Evolutionary conservation across 2,888 invertebrate species (phyloP).

Genomic region (Amblyteles armatorius): DNA sequence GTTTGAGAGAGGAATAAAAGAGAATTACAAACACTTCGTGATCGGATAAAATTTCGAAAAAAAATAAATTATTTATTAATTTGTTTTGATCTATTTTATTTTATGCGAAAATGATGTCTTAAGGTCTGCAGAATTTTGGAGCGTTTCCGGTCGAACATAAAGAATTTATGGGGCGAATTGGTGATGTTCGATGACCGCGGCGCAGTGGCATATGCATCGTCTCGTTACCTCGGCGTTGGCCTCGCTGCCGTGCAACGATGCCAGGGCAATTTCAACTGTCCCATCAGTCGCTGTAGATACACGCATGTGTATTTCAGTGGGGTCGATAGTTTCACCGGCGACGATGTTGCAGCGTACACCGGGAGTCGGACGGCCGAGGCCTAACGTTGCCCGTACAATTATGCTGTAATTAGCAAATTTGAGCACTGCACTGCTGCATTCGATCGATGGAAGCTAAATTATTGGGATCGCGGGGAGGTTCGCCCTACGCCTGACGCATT

Average conservation of each 20-base stretch:
- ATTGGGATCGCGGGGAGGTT: conserved; percentile 76
- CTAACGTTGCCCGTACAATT: conserved; percentile 82
- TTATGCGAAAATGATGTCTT: not conserved
- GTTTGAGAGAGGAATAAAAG: too few species aligned
- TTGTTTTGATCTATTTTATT: too few species aligned
- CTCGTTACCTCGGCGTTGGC: conserved; percentile 44
- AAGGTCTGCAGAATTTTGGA: not conserved
- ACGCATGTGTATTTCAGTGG: conserved; percentile 15
- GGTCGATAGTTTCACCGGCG: conserved; percentile 50
- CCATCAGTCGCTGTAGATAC: conserved; percentile 39
- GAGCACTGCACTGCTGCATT: conserved; percentile 75
- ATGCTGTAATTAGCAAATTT: conserved; percentile 83
- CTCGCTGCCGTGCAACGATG: conserved; percentile 39
- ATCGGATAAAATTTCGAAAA: not conserved
- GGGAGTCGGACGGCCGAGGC: conserved; percentile 62
- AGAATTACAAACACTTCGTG: too few species aligned
- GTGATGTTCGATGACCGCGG: not conserved
- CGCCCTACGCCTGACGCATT: conserved; percentile 77
- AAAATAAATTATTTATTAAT: too few species aligned
- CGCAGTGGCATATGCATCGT: not conserved
- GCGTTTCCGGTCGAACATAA: not conserved
- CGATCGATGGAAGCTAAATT: conserved; percentile 76
- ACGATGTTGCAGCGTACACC: conserved; percentile 15
- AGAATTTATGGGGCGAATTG: not conserved
- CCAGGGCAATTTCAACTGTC: conserved; percentile 62